Evolutionary conservation across 2,888 invertebrate species (phyloP).

Genomic region (Theristus sp.): DNA sequence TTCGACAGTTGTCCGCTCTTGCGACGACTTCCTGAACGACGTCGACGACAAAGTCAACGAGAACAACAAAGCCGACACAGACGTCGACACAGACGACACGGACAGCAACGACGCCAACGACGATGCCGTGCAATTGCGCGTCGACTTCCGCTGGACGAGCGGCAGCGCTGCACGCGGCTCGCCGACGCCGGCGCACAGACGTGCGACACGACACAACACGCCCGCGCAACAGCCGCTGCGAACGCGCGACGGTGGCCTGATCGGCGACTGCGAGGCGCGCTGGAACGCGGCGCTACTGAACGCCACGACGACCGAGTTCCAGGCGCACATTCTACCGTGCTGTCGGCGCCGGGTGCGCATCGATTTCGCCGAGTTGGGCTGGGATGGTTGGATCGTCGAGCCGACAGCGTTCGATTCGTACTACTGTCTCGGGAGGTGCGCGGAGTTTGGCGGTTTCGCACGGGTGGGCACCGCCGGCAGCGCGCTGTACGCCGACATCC

Average conservation of each 20-base stretch:
- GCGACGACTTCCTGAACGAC: too few relatives aligned
- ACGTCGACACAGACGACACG: not conserved
- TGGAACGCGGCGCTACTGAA: conserved; percentile 3
- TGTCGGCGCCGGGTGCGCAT: conserved; percentile 5
- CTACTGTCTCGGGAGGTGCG: conserved; percentile 9
- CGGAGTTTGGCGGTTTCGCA: conserved; percentile 4
- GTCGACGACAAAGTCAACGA: too few relatives aligned
- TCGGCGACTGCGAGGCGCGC: conserved; percentile 5
- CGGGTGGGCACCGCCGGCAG: not conserved
- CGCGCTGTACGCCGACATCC: conserved; percentile 8
- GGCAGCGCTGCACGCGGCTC: not conserved
- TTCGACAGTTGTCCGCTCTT: too few relatives aligned
- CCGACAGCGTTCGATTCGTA: conserved; percentile 5
- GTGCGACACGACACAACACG: too few relatives aligned
- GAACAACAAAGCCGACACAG: too few relatives aligned
- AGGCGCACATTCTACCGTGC: conserved; percentile 4
- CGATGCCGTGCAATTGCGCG: not conserved
- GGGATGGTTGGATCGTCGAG: conserved; percentile 5
- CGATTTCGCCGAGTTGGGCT: conserved; percentile 6
- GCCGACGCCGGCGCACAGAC: too few relatives aligned
- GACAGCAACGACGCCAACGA: not conserved
- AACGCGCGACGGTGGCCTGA: not conserved
- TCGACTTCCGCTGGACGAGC: not conserved
- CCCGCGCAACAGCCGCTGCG: not conserved
- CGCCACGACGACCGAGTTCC: not conserved